phyloP scores from a whole-genome alignment of 2,113 vertebrate species.

The Chloropsis hardwickii region DNA sequence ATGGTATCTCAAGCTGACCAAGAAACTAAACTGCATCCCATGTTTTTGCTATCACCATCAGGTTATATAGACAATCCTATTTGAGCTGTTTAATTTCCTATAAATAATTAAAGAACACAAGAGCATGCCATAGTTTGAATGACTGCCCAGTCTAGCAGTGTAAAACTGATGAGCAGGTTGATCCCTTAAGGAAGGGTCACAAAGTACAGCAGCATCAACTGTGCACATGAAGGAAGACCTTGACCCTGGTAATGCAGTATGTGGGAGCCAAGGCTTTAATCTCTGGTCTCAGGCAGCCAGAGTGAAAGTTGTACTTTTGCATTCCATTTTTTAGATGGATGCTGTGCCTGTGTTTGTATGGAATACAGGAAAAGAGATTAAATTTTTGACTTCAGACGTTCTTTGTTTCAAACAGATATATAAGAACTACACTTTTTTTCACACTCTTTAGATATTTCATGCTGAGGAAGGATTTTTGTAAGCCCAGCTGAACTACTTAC shows the following conservation, averaged over 20 bases:
- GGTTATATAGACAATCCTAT: neutral
- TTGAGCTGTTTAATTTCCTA: neutral
- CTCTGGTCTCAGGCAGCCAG: neutral
- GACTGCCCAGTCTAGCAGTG: neutral
- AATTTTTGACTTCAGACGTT: neutral
- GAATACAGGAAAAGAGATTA: rapidly evolving
- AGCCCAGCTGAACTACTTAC: neutral
- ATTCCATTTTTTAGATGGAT: neutral
- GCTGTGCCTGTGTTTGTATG: neutral
- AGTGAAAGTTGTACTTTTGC: neutral
- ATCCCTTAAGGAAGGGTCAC: neutral
- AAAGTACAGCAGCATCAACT: neutral
- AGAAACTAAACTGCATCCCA: neutral
- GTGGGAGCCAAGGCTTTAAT: neutral
- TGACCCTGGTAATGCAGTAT: neutral
- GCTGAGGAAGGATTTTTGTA: neutral
- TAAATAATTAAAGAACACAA: neutral
- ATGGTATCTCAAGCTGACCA: neutral
- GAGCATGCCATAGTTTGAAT: rapidly evolving
- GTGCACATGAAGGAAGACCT: neutral
- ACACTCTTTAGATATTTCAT: neutral
- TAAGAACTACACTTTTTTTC: neutral
- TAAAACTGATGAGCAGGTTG: neutral
- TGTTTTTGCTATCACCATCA: neutral
- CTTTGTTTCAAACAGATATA: neutral